Base-by-base conservation (phyloP, 2,888 invertebrate genomes). In the Myathropa florea region DNA sequence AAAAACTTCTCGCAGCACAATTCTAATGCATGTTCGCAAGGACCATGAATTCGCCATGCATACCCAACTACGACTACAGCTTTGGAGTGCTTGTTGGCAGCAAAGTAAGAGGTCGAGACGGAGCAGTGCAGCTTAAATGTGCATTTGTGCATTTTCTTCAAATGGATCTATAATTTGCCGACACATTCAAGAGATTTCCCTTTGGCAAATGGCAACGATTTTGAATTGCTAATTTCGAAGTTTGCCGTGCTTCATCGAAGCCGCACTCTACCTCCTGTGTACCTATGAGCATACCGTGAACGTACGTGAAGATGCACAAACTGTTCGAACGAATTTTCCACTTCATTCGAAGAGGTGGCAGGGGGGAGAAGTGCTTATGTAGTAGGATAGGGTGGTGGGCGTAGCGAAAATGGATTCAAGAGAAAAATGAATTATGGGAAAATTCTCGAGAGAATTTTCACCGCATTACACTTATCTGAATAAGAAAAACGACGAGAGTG, bases 171-270 rank as follows among this genome's bases (percentile, higher is more conserved):
- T 80, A 80, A 80, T 73, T 72, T 73, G 72, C 67, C 72, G 77
- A 85, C 82, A 82, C 77, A 78, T 85, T 82, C 77, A 63, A 57
- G 57, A 67, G 72, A 85, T 68, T 80, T 81, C 82, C 46, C 64
- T 59, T 64, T 65, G 70, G 82, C 77, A 85, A 82, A 85, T 82
- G 81, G 77, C 28, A 82, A 82, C 81, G 81, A 55, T 73, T 85
- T 82, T 70, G 9, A 77, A 85, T 82, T 85, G 85, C 77, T 85
- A 82, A 85, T 85, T 85, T 75, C 7, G 46, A 82, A 82, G 82
- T 85, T 78, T 85, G 46, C 23, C 59, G n/a, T 59, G 59, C 79
- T 71, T 18, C 36, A 33, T 75, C 53, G 28, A 26, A 46, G 70
- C 33, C 53, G 18, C 33, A 68, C 55, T 75, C 61, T 23, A n/a